Evolutionary conservation across 2,888 invertebrate genomes (phyloP).

Genomic region (Choreutis nemorana): DNA sequence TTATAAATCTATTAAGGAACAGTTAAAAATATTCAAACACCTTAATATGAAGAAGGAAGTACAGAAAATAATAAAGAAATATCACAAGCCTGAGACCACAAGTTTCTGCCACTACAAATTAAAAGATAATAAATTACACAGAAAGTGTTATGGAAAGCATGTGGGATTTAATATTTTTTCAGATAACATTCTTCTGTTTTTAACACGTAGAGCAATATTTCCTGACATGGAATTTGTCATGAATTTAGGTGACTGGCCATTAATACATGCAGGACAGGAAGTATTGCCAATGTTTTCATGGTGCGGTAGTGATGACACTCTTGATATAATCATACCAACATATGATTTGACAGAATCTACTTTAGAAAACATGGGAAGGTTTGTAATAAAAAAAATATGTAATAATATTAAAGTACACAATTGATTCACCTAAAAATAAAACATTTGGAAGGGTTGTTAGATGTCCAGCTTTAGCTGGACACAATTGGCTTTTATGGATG

Average conservation of each 20-base stretch:
- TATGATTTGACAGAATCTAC: constrained; percentile 94
- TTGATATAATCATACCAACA: constrained; percentile 93
- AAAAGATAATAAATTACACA: constrained; percentile 81
- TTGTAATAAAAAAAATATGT: no score
- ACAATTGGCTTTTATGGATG: no score
- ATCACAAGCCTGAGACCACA: constrained; percentile 79
- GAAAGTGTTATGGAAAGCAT: constrained; percentile 93
- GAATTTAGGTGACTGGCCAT: constrained; percentile 96
- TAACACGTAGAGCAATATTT: constrained; percentile 79
- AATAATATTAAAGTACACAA: no score
- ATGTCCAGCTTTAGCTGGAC: no score
- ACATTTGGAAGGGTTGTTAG: no score
- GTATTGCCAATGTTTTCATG: constrained; percentile 91
- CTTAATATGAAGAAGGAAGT: constrained; percentile 77
- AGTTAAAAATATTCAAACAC: constrained; percentile 72
- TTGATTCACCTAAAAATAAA: no score
- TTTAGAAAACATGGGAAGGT: constrained; percentile 93
- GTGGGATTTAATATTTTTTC: constrained; percentile 96
- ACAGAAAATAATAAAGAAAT: constrained; percentile 71
- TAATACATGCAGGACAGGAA: constrained; percentile 66
- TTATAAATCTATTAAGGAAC: constrained; percentile 75
- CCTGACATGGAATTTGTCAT: constrained; percentile 91
- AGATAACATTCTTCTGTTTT: constrained; percentile 84
- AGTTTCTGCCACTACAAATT: constrained; percentile 92
- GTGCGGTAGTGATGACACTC: constrained; percentile 89